Conservation (phyloP, 2,113 vertebrate species). For the Nesoenas mayeri region DNA sequence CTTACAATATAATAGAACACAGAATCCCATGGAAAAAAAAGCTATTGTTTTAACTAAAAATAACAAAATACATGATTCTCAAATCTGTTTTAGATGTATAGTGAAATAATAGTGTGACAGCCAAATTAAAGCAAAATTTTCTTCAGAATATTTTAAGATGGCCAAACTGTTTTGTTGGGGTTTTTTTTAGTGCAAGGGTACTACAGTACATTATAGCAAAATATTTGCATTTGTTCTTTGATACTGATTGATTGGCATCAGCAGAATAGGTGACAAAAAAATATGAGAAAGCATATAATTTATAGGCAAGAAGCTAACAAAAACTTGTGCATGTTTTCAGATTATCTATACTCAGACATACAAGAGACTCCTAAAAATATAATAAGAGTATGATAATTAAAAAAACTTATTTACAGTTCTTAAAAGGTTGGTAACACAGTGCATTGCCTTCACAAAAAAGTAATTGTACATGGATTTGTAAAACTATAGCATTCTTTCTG, state of each 20-base stretch:
- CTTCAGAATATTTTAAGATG: neutral
- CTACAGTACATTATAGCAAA: neutral
- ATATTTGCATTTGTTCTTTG: neutral
- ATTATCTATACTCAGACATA: neutral
- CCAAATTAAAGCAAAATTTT: neutral
- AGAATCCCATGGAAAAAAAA: neutral
- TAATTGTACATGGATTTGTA: neutral
- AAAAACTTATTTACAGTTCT: neutral
- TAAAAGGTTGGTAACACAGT: neutral
- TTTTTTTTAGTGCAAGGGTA: neutral
- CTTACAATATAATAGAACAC: neutral
- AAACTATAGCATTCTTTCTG: neutral
- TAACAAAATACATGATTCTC: neutral
- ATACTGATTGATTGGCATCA: neutral
- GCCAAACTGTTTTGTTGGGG: neutral
- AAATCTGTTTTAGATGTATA: neutral
- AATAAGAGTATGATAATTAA: rapidly evolving
- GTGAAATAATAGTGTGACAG: neutral
- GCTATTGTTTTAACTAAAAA: neutral
- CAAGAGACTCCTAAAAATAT: neutral
- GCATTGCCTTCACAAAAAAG: neutral
- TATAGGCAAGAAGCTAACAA: neutral
- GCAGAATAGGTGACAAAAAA: neutral
- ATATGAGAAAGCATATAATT: neutral
- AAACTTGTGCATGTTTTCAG: neutral